Evolutionary conservation across 2,113 vertebrate genomes (phyloP), one percentile per base, ranked within the genome.

Genomic region (Etheostoma cragini): DNA sequence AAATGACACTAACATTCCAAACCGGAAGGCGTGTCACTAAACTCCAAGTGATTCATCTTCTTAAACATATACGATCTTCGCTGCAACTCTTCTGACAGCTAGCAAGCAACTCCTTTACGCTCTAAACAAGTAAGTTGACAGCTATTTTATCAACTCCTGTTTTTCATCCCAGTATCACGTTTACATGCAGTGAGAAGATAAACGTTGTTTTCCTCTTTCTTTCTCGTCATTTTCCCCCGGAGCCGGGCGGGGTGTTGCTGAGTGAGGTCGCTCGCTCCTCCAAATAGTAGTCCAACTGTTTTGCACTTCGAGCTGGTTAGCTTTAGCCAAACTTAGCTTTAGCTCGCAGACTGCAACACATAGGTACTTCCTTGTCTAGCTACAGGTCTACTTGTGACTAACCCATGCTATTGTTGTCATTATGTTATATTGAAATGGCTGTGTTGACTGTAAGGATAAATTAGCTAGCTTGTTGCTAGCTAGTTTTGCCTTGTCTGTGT

Each of bases 291-390:
- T 73, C 70, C 50, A 84, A 89, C 72, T 86, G 91, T 92, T 87
- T 53, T 79, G 90, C 87, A 92, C 90, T 90, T 90, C 76, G 89
- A 84, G 91, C 85, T 90, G 65, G 76, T 84, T 90, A 88, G 89
- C 90, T 3, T 89, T 91, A 93, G 91, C 91, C 30, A 35, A 42
- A 87, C 54, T 83, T 90, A 91, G 88, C 89, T 33, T 72, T 68
- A 81, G 82, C 82, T 83, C 22, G n/a, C 57, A 57, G 53, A 69
- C 70, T 81, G 71, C 53, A 30, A 67, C 69, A 54, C 56, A 62
- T 22, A 56, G 72, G n/a, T 58, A 84, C 84, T 90, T 90, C 87
- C 69, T 42, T 13, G 49, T 45, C 2, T n/a, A n/a, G n/a, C n/a
- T 14, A 14, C 26, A 60, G 42, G 19, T 56, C 15, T 17, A 12